These are phyloP conservation scores for Lycia hirtaria DNA, from an alignment of 2,888 invertebrate species.

Conservation along the genomic window DNA sequence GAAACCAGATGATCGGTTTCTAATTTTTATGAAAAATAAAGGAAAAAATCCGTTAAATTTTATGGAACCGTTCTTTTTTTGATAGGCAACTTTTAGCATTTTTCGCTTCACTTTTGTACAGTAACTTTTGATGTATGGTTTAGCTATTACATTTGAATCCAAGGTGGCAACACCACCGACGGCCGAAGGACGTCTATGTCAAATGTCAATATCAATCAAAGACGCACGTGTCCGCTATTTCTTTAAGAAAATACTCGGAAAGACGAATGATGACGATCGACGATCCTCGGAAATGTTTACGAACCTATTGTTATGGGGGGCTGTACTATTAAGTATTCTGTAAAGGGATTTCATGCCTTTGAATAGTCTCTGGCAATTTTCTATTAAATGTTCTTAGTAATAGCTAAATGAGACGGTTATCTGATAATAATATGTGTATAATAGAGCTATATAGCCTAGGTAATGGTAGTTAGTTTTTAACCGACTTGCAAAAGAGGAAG, in stretches of 20 bases:
- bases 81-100: too few relatives aligned
- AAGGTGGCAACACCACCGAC: too few relatives aligned
- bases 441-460: slow-evolving; percentile 15
- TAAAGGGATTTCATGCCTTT: slow-evolving; percentile 13
- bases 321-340: too few relatives aligned
- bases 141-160: too few relatives aligned
- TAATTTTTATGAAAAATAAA: too few relatives aligned
- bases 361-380: slow-evolving; percentile 13
- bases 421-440: neutral
- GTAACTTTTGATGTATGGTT: too few relatives aligned
- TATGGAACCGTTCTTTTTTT: too few relatives aligned
- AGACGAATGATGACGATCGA: slow-evolving; percentile 26
- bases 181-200: slow-evolving; percentile 51
- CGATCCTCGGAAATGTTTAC: slow-evolving; percentile 39
- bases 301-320: slow-evolving; percentile 6
- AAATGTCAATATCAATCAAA: slow-evolving; percentile 56
- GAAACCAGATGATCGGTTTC: too few relatives aligned
- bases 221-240: slow-evolving; percentile 44
- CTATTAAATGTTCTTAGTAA: slow-evolving; percentile 2
- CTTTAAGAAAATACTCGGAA: slow-evolving; percentile 42
- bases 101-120: too few relatives aligned
- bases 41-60: too few relatives aligned
- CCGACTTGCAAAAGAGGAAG: too few relatives aligned
- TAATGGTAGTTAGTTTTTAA: neutral
- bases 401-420: neutral